phyloP scores from a whole-genome alignment of 2,797 vertebrate genomes.

The Mus spretus region DNA sequence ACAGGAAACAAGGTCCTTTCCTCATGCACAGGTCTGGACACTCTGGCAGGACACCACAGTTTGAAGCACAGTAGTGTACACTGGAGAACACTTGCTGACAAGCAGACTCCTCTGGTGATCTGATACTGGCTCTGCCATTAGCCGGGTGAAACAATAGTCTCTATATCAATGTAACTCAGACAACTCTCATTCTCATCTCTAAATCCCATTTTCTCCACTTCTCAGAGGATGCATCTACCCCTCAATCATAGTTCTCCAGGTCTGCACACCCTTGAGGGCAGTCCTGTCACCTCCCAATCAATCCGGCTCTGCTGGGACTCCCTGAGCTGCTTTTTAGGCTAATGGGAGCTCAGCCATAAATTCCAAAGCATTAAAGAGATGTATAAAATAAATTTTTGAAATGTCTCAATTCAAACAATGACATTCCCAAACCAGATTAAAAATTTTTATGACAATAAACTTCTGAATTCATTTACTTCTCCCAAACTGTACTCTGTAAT shows the following conservation, averaged over 20 bases:
- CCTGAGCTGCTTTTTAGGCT: background rate
- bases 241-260: background rate
- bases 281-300: background rate
- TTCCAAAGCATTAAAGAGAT: slow-evolving; percentile 33
- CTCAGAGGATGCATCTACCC: background rate
- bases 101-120: background rate
- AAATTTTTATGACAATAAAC: slow-evolving; percentile 10
- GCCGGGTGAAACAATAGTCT: background rate
- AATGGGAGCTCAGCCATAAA: background rate
- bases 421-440: background rate
- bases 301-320: background rate
- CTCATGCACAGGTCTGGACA: background rate
- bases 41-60: background rate
- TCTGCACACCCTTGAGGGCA: background rate
- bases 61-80: background rate
- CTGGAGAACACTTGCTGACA: no score
- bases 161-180: background rate
- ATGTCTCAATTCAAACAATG: slow-evolving; percentile 4
- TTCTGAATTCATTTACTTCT: background rate
- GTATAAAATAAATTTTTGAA: slow-evolving; percentile 25
- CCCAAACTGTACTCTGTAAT: background rate
- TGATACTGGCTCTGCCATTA: no score
- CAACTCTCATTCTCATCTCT: background rate
- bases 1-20: background rate
- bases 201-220: background rate